phyloP scores from a whole-genome alignment of 1,140 invertebrate genomes.

The Chironomus striatipennis region DNA sequence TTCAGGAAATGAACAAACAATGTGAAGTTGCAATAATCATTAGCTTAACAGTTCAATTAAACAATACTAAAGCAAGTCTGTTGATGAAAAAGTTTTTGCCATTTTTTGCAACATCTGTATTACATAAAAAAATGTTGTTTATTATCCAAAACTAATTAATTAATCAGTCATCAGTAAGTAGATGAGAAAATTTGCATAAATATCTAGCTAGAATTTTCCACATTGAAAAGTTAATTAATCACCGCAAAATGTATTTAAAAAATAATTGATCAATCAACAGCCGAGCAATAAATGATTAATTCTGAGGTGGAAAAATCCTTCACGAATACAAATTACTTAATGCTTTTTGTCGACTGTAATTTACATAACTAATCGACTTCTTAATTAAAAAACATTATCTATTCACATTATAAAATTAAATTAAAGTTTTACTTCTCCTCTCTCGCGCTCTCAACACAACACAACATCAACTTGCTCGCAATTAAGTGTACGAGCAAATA shows the following conservation, averaged over 20 bases:
- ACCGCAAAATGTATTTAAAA: background rate
- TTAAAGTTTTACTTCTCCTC: background rate
- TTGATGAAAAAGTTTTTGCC: too few species aligned
- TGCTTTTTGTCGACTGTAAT: background rate
- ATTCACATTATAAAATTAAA: background rate
- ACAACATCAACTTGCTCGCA: too few species aligned
- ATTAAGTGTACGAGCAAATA: too few species aligned
- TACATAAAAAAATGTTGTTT: background rate
- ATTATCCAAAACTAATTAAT: background rate
- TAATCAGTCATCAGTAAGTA: background rate
- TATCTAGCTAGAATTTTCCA: too few species aligned
- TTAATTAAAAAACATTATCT: constrained; percentile 10
- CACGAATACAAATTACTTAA: background rate
- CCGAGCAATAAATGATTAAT: background rate
- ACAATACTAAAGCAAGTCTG: too few species aligned
- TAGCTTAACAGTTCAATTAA: too few species aligned
- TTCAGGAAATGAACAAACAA: too few species aligned
- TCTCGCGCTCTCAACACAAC: too few species aligned
- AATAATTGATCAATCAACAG: constrained; percentile 3
- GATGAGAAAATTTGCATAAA: too few species aligned
- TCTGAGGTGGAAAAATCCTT: constrained; percentile 7
- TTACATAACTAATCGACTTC: constrained; percentile 10
- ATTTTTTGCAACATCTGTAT: too few species aligned
- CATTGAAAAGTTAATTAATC: too few species aligned
- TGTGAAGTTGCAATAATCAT: too few species aligned